A percentile compares a stretch with the other conserved stretches of the same genome.
These are phyloP conservation scores for Hemibagrus wyckioides DNA, from an alignment of 2,113 vertebrate species.

Conservation along the genomic window DNA sequence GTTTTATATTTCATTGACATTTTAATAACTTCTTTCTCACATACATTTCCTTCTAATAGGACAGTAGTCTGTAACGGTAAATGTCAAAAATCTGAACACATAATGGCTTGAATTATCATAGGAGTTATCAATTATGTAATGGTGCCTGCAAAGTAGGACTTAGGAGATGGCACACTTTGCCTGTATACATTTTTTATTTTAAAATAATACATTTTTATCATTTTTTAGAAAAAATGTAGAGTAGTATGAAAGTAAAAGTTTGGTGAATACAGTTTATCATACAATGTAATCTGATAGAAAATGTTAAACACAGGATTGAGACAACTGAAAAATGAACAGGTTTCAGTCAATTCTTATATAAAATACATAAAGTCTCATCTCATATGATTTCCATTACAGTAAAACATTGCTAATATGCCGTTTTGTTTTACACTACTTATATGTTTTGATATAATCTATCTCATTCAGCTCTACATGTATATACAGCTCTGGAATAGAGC, in stretches of 20 bases:
- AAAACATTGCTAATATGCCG: neutral
- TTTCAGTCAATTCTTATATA: neutral
- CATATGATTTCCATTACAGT: neutral
- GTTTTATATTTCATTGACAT: conserved; percentile 18
- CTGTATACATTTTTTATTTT: neutral
- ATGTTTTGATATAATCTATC: neutral
- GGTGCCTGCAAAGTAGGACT: neutral
- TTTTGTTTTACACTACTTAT: neutral
- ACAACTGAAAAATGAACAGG: neutral
- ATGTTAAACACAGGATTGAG: neutral
- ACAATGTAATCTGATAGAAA: neutral
- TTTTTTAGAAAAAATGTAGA: no score
- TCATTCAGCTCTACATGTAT: neutral
- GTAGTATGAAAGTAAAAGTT: neutral
- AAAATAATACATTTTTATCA: neutral
- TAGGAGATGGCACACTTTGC: neutral
- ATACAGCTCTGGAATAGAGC: no score
- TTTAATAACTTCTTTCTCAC: neutral
- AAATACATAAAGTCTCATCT: neutral
- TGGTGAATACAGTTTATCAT: neutral
- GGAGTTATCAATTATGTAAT: conserved; percentile 12
- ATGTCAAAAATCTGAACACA: conserved; percentile 14
- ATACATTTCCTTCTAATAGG: neutral
- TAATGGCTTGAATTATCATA: conserved; percentile 3
- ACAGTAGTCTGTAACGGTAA: neutral